phyloP scores from a whole-genome alignment of 2,797 vertebrate species.

The Melanotaenia maccullochi region DNA sequence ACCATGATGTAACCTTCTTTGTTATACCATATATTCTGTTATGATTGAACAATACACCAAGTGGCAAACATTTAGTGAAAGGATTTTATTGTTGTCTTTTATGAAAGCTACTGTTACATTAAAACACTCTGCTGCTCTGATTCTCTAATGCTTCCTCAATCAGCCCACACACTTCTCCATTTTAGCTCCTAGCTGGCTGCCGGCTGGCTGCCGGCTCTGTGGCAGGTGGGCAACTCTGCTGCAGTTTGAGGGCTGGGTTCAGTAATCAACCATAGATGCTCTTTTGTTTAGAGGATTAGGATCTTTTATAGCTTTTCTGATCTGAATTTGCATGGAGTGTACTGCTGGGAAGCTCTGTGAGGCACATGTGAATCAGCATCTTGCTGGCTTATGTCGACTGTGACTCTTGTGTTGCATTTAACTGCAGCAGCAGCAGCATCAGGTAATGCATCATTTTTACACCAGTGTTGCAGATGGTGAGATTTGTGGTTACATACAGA shows the following conservation, averaged over 20 bases:
- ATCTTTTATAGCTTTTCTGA: constrained; percentile 43
- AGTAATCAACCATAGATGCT: constrained; percentile 48
- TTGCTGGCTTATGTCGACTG: constrained; percentile 46
- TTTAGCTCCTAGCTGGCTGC: constrained; percentile 61
- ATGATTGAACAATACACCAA: neutral
- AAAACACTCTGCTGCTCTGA: constrained; percentile 25
- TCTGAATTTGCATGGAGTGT: constrained; percentile 46
- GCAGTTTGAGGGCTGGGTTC: constrained; percentile 76
- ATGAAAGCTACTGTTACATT: constrained; percentile 40
- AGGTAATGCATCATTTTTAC: constrained; percentile 58
- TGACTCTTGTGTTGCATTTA: constrained; percentile 54
- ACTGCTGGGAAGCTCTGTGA: constrained; percentile 29
- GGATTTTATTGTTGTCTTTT: constrained; percentile 4
- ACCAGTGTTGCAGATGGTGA: constrained; percentile 19
- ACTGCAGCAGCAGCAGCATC: constrained; percentile 50
- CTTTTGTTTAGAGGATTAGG: constrained; percentile 75
- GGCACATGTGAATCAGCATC: constrained; percentile 61
- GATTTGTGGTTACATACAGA: constrained; percentile 35
- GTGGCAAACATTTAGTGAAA: neutral
- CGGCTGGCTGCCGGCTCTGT: constrained; percentile 52
- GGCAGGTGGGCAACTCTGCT: constrained; percentile 81
- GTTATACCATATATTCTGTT: neutral
- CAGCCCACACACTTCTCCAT: constrained; percentile 77
- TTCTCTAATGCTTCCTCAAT: constrained; percentile 59
- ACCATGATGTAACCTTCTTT: neutral